These are phyloP conservation scores for Lamellibrachia satsuma DNA, from an alignment of 2,888 invertebrate species.

Conservation along the genomic window DNA sequence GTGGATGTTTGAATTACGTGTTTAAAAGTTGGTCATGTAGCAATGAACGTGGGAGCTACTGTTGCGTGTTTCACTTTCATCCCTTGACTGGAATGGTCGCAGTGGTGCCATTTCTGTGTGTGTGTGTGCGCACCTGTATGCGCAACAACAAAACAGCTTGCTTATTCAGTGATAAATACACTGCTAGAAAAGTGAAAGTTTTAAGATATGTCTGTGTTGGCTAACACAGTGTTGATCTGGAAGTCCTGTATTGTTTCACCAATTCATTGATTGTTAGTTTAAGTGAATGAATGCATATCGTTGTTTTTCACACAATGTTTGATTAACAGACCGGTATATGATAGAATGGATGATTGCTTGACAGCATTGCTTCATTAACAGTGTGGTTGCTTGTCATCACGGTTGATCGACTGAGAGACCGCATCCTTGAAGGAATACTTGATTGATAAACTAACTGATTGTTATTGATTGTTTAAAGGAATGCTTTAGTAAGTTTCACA, in stretches of 20 bases:
- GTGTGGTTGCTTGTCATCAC: background rate
- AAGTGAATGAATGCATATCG: background rate
- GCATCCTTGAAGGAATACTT: background rate
- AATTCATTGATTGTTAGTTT: background rate
- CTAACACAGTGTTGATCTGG: background rate
- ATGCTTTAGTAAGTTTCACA: background rate
- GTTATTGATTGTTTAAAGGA: background rate
- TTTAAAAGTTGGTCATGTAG: background rate
- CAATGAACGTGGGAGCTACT: background rate
- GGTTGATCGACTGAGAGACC: background rate
- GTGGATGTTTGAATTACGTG: background rate
- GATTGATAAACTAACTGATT: background rate
- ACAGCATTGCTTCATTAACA: too few species aligned
- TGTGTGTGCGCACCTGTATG: background rate
- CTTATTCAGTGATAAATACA: background rate
- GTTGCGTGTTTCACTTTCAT: background rate
- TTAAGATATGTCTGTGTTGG: background rate
- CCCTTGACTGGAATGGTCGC: too few species aligned
- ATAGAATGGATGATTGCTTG: background rate
- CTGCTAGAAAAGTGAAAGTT: background rate
- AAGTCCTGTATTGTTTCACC: background rate
- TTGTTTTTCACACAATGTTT: background rate
- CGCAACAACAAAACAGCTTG: background rate
- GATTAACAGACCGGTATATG: background rate
- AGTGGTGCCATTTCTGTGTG: background rate